Conservation (phyloP, 2,888 invertebrate species). For the Trachelus troglodyta region DNA sequence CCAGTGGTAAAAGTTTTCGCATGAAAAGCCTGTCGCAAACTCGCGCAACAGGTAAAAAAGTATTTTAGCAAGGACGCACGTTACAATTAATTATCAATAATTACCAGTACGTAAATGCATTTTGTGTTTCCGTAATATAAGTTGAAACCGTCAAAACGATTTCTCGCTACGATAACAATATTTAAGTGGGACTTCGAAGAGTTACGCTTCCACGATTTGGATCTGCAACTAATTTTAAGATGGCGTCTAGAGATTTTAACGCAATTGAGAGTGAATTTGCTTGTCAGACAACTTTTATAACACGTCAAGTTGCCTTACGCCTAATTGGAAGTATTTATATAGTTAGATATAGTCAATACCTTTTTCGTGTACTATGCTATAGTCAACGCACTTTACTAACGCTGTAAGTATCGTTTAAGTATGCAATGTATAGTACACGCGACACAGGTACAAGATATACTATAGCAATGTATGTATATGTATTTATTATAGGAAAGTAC, state of each 20-base stretch:
- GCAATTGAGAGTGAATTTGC: not conserved
- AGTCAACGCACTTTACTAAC: not conserved
- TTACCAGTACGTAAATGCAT: not conserved
- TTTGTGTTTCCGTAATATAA: not conserved
- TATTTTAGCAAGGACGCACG: conserved; percentile 49
- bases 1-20: not conserved
- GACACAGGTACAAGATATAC: not conserved
- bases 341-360: not conserved
- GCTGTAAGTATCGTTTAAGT: not conserved
- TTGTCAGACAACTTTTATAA: not conserved
- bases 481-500: not conserved
- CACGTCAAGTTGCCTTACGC: not conserved
- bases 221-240: not conserved
- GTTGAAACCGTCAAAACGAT: not conserved
- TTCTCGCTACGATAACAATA: not conserved
- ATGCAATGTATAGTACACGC: not conserved
- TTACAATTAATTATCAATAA: conserved; percentile 38
- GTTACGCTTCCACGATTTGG: not conserved
- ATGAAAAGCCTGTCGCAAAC: conserved; percentile 19
- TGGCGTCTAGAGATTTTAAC: not conserved
- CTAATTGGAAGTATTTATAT: not conserved
- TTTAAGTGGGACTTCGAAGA: not conserved
- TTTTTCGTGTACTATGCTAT: not conserved
- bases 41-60: conserved; percentile 51
- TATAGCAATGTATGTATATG: not conserved